These are phyloP conservation scores for Callaeas wilsoni DNA, from an alignment of 2,113 vertebrate genomes.

Conservation along the genomic window DNA sequence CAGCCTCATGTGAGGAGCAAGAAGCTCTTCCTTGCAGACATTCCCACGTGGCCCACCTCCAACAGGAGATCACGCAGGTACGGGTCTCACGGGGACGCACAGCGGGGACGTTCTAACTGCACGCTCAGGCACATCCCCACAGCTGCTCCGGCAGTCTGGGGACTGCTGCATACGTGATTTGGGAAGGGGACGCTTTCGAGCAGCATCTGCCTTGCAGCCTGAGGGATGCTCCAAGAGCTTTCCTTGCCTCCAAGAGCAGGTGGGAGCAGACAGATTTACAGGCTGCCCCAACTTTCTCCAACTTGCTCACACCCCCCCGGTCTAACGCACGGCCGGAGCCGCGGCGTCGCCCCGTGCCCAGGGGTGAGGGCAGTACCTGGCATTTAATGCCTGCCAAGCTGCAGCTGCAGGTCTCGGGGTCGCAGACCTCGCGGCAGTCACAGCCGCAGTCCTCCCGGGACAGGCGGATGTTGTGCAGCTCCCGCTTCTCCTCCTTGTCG, in stretches of 20 bases:
- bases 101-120: accelerated
- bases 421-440: conserved; percentile 88
- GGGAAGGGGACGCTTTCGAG: accelerated
- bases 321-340: accelerated
- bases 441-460: conserved; percentile 95
- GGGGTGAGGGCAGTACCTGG: conserved; percentile 75
- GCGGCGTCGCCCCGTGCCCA: accelerated
- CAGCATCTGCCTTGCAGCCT: not conserved
- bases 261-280: not conserved
- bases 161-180: not conserved
- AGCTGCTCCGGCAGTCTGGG: not conserved
- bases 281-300: not conserved
- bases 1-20: not conserved
- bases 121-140: not conserved
- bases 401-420: conserved; percentile 93
- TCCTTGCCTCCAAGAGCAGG: accelerated
- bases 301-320: not conserved
- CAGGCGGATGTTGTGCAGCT: conserved; percentile 86
- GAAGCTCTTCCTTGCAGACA: not conserved
- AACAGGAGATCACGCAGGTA: not conserved
- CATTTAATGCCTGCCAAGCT: conserved; percentile 94
- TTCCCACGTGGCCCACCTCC: not conserved
- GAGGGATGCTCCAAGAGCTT: not conserved
- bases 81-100: accelerated
- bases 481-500: conserved; percentile 90